phyloP scores from a whole-genome alignment of 1,140 invertebrate species.

The Musca vetustissima region DNA sequence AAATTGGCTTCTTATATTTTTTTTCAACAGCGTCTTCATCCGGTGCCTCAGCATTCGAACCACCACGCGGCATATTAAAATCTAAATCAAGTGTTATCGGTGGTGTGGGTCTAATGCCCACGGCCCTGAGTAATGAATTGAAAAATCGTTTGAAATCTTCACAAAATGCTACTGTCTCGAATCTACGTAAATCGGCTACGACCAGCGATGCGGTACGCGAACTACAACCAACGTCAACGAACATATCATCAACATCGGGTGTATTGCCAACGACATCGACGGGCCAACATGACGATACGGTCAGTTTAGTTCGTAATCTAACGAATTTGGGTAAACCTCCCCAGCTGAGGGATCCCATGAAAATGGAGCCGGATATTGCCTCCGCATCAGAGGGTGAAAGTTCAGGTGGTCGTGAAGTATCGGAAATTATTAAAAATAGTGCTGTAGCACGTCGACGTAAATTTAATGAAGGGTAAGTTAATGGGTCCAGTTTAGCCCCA shows the following conservation, averaged over 20 bases:
- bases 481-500: neutral
- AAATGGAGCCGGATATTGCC: constrained; percentile 29
- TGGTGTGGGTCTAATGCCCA: constrained; percentile 41
- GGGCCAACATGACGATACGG: constrained; percentile 45
- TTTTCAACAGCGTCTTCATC: constrained; percentile 8
- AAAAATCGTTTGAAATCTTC: constrained; percentile 51
- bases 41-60: constrained; percentile 24
- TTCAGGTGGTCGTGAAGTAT: constrained; percentile 62
- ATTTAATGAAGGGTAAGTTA: constrained; percentile 36
- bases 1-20: neutral
- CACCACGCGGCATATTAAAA: constrained; percentile 58
- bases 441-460: constrained; percentile 55
- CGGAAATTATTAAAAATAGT: constrained; percentile 60
- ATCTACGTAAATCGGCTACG: constrained; percentile 51
- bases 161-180: constrained; percentile 49
- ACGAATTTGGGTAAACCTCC: constrained; percentile 41
- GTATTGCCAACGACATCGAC: neutral
- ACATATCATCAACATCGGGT: constrained; percentile 36
- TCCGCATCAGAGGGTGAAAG: constrained; percentile 60
- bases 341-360: constrained; percentile 9
- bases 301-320: constrained; percentile 48
- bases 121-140: constrained; percentile 50
- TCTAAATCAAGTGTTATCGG: constrained; percentile 52
- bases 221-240: constrained; percentile 46
- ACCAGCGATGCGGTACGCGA: constrained; percentile 37